Conservation (phyloP, 64 coral and sea anemone genomes). For the Exaiptasia diaphana region DNA sequence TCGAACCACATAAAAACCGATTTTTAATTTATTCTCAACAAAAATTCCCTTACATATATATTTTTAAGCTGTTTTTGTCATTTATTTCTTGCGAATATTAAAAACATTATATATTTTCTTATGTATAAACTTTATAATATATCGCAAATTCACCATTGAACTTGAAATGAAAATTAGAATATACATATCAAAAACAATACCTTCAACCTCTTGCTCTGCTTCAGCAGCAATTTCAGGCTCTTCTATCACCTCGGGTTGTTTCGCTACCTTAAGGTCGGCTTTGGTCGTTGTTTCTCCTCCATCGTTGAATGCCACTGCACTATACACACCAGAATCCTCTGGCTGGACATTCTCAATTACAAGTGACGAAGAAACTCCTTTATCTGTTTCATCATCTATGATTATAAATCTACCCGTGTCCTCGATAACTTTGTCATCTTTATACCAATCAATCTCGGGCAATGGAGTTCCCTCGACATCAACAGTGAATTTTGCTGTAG, state of each 20-base stretch:
- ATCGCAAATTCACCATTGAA: no score
- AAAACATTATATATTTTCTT: no score
- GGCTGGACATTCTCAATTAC: constrained; percentile 65
- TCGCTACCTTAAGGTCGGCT: constrained; percentile 36
- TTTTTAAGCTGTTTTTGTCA: no score
- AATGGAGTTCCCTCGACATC: constrained; percentile 47
- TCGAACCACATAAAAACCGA: no score
- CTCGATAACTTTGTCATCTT: constrained; percentile 56
- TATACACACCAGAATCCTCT: constrained; percentile 54
- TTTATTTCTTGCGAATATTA: no score
- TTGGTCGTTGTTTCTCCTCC: constrained; percentile 41
- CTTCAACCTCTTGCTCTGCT: constrained; percentile 5
- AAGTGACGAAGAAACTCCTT: constrained; percentile 30
- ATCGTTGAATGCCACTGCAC: constrained; percentile 63
- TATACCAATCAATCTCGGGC: constrained; percentile 71
- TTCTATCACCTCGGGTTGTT: constrained; percentile 6
- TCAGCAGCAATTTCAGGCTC: constrained; percentile 31
- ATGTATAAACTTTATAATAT: no score
- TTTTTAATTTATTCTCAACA: no score
- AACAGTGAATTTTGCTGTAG: constrained; percentile 56
- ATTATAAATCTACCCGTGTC: constrained; percentile 77
- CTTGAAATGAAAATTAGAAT: no score
- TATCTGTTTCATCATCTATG: constrained; percentile 58
- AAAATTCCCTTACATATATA: no score
- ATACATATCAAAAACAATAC: no score